Percentiles rank a stretch among this genome's conserved stretches.
These are phyloP conservation scores for Myiagra hebetior DNA, from an alignment of 2,113 vertebrate genomes.

Conservation along the genomic window DNA sequence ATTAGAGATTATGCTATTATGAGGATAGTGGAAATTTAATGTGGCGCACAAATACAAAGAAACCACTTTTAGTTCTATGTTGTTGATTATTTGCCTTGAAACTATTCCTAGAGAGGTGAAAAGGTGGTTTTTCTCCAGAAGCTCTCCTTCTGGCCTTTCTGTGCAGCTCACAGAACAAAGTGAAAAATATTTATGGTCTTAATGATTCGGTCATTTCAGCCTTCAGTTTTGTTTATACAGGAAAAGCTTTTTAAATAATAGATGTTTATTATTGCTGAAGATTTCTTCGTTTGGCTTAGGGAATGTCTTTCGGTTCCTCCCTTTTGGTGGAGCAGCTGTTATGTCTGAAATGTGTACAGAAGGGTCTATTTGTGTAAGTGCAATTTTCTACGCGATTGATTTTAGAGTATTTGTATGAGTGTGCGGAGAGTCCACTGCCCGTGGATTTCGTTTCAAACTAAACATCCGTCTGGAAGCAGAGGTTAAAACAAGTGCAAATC, in stretches of 20 bases:
- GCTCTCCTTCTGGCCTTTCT: not conserved
- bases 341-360: not conserved
- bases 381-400: constrained; percentile 13
- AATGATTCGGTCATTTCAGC: constrained; percentile 37
- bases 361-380: not conserved
- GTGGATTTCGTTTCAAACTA: constrained; percentile 3
- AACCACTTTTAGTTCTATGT: not conserved
- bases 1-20: not conserved
- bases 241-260: constrained; percentile 9
- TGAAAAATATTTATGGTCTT: constrained; percentile 33
- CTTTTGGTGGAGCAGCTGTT: not conserved
- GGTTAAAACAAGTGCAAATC: constrained; percentile 27
- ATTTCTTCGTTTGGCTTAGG: not conserved
- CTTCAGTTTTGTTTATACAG: constrained; percentile 38
- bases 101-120: not conserved
- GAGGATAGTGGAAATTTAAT: not conserved
- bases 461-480: constrained; percentile 21
- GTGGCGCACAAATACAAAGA: not conserved
- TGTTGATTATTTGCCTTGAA: not conserved
- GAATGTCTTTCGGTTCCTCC: not conserved
- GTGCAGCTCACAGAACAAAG: not conserved
- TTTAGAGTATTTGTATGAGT: constrained; percentile 10
- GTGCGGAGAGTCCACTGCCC: not conserved
- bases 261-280: constrained; percentile 10
- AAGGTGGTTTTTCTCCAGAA: not conserved